Conservation (phyloP, 2,113 vertebrate genomes). For the Regulus satrapa region DNA sequence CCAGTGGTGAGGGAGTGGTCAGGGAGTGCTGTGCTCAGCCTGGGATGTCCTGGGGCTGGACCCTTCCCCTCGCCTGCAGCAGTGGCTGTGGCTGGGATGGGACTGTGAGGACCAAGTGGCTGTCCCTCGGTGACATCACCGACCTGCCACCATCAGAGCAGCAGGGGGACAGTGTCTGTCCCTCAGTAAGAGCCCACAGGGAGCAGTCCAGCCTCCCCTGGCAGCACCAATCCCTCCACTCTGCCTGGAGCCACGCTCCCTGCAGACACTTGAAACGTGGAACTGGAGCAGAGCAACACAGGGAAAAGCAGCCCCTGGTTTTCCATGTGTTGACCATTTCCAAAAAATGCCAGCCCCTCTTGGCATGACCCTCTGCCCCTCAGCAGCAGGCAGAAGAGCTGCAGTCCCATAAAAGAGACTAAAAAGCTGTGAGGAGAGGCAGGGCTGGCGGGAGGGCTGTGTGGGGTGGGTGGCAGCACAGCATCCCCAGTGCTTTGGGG, state of each 20-base stretch:
- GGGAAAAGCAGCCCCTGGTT: too few species aligned
- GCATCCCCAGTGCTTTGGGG: background rate
- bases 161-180: background rate
- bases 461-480: background rate
- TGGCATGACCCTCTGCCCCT: background rate
- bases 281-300: background rate
- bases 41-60: background rate
- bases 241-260: background rate
- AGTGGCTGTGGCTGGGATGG: background rate
- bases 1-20: background rate
- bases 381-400: background rate
- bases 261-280: background rate
- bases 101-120: background rate
- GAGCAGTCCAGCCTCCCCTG: background rate
- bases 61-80: background rate
- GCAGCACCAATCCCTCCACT: background rate
- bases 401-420: background rate
- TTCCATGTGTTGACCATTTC: too few species aligned
- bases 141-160: background rate
- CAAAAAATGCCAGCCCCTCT: too few species aligned
- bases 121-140: fast-evolving
- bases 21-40: background rate
- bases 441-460: background rate
- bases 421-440: background rate
- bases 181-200: fast-evolving